Conservation (phyloP, 2,797 vertebrate species). For the Chelon auratus region DNA sequence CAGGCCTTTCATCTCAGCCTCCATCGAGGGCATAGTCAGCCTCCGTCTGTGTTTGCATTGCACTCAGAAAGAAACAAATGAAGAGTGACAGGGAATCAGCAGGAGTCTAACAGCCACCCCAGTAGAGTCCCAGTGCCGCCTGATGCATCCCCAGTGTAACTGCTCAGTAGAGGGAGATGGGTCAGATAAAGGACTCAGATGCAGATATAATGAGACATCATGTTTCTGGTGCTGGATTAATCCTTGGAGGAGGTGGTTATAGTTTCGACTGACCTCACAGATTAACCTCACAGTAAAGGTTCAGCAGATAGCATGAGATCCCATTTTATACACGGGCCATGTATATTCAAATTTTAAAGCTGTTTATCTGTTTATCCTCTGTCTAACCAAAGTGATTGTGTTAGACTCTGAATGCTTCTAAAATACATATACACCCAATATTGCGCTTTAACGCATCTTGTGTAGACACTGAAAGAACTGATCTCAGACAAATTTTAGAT, state of each 20-base stretch:
- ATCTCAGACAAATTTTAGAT: slow-evolving; percentile 1
- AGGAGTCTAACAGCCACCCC: slow-evolving; percentile 60
- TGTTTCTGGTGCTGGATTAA: slow-evolving; percentile 35
- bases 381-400: background rate
- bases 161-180: slow-evolving; percentile 24
- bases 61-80: slow-evolving; percentile 62
- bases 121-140: slow-evolving; percentile 42
- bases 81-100: slow-evolving; percentile 65
- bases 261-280: slow-evolving; percentile 21
- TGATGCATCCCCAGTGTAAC: slow-evolving; percentile 32
- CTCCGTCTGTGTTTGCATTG: slow-evolving; percentile 49
- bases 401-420: too few relatives aligned
- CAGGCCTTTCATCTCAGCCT: slow-evolving; percentile 44
- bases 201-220: slow-evolving; percentile 22
- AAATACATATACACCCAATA: too few relatives aligned
- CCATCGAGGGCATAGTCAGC: slow-evolving; percentile 45
- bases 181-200: slow-evolving; percentile 23
- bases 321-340: too few relatives aligned
- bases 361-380: background rate
- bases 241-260: slow-evolving; percentile 18
- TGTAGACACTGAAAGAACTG: background rate
- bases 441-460: background rate
- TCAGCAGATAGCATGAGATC: too few relatives aligned
- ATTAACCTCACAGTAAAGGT: slow-evolving; percentile 7
- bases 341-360: background rate